These are phyloP conservation scores for Parazoanthus darwini DNA, from an alignment of 92 coral and sea anemone species.

Conservation along the genomic window DNA sequence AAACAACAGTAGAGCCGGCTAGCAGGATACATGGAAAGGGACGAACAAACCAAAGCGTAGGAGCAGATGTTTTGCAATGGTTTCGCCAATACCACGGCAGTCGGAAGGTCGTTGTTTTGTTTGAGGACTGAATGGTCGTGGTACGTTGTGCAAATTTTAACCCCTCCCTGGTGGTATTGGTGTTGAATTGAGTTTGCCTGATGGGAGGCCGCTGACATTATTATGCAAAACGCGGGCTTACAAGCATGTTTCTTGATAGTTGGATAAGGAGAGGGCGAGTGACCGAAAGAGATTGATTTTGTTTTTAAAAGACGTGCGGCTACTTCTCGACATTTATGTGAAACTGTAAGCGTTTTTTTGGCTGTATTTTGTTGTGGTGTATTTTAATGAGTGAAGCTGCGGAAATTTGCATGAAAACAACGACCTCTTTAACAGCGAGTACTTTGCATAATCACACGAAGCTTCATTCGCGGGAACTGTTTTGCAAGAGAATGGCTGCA, in stretches of 20 bases:
- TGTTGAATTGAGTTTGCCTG: neutral
- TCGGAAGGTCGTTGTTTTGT: too few species aligned
- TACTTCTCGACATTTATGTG: neutral
- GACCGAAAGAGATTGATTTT: slow-evolving; percentile 27
- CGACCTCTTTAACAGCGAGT: slow-evolving; percentile 28
- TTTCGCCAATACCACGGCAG: too few species aligned
- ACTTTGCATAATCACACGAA: slow-evolving; percentile 35
- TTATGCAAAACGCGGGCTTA: slow-evolving; percentile 1
- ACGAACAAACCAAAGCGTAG: too few species aligned
- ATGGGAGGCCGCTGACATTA: neutral
- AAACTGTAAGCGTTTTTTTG: neutral
- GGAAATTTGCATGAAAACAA: slow-evolving; percentile 35
- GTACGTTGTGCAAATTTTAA: too few species aligned
- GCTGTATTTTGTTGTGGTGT: neutral
- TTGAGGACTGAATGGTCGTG: too few species aligned
- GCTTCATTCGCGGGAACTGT: slow-evolving; percentile 29
- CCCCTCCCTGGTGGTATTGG: neutral
- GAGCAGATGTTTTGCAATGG: too few species aligned
- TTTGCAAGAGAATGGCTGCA: slow-evolving; percentile 46
- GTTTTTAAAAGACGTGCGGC: neutral
- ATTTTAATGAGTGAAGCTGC: neutral
- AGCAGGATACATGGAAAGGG: too few species aligned
- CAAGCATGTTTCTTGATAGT: neutral
- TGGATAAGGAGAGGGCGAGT: neutral
- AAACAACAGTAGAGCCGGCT: too few species aligned